These are phyloP conservation scores for Meghimatium bilineatum DNA, from an alignment of 2,888 invertebrate genomes.

Conservation along the genomic window DNA sequence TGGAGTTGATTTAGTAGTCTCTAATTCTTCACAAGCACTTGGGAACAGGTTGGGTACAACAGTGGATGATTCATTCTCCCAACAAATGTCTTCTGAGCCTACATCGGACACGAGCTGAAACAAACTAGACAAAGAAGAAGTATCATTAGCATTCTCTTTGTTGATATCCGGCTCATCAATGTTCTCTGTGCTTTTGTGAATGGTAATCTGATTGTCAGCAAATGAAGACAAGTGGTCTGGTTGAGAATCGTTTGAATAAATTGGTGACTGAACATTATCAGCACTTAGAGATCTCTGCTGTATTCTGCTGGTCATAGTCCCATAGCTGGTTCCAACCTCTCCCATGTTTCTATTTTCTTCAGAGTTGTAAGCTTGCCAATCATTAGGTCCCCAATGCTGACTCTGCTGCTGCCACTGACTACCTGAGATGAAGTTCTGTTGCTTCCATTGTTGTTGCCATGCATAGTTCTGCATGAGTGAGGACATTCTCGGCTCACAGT, in stretches of 20 bases:
- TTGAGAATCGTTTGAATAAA: background rate
- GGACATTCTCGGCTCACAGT: slow-evolving; percentile 16
- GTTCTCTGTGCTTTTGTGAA: background rate
- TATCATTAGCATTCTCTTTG: slow-evolving; percentile 20
- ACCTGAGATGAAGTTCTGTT: slow-evolving; percentile 6
- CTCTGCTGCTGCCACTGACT: slow-evolving; percentile 29
- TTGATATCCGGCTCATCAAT: background rate
- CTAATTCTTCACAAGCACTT: background rate
- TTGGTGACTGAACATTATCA: slow-evolving; percentile 20
- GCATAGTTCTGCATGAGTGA: slow-evolving; percentile 11
- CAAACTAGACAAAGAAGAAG: slow-evolving; percentile 45
- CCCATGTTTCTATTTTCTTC: slow-evolving; percentile 19
- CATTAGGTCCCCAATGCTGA: background rate
- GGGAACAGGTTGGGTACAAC: slow-evolving; percentile 28
- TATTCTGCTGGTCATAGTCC: background rate
- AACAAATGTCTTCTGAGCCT: slow-evolving; percentile 23
- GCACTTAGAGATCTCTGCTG: slow-evolving; percentile 45
- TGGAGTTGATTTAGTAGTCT: slow-evolving; percentile 18
- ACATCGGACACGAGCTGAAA: slow-evolving; percentile 47
- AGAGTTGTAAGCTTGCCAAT: slow-evolving; percentile 25
- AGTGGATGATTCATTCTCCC: slow-evolving; percentile 28
- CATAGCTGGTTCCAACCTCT: background rate
- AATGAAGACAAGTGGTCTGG: background rate
- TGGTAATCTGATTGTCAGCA: background rate
- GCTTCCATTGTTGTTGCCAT: slow-evolving; percentile 38